These are phyloP conservation scores for Anadara kagoshimensis DNA, from an alignment of 1,140 invertebrate genomes.

Conservation along the genomic window DNA sequence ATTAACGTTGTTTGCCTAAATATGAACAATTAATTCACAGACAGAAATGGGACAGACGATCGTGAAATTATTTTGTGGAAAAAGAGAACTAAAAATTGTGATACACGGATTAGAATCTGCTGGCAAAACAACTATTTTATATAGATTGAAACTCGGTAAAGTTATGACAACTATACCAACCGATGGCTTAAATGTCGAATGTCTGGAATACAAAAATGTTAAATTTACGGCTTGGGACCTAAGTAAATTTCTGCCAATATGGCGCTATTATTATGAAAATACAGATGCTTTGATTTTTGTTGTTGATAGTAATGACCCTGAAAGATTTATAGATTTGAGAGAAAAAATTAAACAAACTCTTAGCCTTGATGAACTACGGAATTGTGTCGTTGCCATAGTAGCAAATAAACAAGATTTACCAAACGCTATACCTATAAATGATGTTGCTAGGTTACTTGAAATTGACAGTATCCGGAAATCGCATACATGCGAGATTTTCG, in stretches of 20 bases:
- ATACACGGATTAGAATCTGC: constrained; percentile 93
- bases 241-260: constrained; percentile 82
- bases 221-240: constrained; percentile 93
- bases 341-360: constrained; percentile 51
- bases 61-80: no score
- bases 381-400: not conserved
- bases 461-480: not conserved
- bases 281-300: constrained; percentile 98
- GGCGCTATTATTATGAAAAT: constrained; percentile 99
- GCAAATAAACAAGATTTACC: constrained; percentile 10
- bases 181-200: constrained; percentile 98
- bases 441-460: not conserved
- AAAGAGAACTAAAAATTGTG: constrained; percentile 74
- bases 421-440: not conserved
- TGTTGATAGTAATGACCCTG: constrained; percentile 98
- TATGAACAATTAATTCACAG: no score
- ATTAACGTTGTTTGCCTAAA: no score
- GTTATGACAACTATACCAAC: constrained; percentile 99
- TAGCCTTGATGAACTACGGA: not conserved
- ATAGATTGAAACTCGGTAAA: constrained; percentile 99
- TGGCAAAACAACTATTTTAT: constrained; percentile 99
- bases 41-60: no score
- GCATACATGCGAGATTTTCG: not conserved
- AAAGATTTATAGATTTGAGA: constrained; percentile 79
- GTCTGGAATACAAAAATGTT: constrained; percentile 97